Evolutionary conservation across 1,140 invertebrate genomes (phyloP).

Genomic region (Whitmania pigra): DNA sequence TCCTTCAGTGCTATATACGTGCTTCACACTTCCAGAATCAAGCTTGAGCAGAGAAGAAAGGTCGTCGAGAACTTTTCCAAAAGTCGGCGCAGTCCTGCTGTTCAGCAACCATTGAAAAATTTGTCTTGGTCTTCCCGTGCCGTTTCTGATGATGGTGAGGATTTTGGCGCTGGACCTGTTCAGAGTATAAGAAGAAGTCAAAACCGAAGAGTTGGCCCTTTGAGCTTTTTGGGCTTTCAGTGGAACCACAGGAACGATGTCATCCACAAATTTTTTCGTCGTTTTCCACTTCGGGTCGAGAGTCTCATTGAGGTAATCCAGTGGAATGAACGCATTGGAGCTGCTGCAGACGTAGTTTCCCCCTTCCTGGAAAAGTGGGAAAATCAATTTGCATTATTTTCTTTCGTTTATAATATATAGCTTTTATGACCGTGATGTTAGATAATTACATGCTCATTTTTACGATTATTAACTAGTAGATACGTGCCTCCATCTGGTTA

Average conservation of each 20-base stretch:
- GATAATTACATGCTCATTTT: not conserved
- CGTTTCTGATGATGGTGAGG: constrained; percentile 80
- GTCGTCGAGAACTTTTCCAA: constrained; percentile 81
- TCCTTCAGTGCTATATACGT: constrained; percentile 73
- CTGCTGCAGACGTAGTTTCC: constrained; percentile 75
- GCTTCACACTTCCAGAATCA: constrained; percentile 83
- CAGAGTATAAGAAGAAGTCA: not conserved
- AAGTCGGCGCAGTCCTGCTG: constrained; percentile 80
- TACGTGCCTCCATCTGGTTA: constrained; percentile 6
- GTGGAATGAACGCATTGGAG: constrained; percentile 69
- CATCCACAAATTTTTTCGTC: not conserved
- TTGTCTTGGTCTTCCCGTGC: constrained; percentile 71
- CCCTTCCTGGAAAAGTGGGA: not conserved
- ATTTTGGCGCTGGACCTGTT: constrained; percentile 51
- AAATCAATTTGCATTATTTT: not conserved
- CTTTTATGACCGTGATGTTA: not conserved
- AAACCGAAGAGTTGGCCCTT: not conserved
- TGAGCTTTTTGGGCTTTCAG: not conserved
- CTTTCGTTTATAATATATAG: not conserved
- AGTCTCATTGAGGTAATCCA: constrained; percentile 47
- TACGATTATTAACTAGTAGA: not conserved
- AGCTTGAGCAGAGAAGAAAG: constrained; percentile 77
- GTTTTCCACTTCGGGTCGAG: constrained; percentile 4
- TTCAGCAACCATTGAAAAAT: constrained; percentile 77
- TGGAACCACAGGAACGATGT: constrained; percentile 6